Percentiles rank a stretch among this genome's conserved stretches.
Evolutionary conservation across 2,797 vertebrate genomes (phyloP).

Genomic region (Malacoraja senta): DNA sequence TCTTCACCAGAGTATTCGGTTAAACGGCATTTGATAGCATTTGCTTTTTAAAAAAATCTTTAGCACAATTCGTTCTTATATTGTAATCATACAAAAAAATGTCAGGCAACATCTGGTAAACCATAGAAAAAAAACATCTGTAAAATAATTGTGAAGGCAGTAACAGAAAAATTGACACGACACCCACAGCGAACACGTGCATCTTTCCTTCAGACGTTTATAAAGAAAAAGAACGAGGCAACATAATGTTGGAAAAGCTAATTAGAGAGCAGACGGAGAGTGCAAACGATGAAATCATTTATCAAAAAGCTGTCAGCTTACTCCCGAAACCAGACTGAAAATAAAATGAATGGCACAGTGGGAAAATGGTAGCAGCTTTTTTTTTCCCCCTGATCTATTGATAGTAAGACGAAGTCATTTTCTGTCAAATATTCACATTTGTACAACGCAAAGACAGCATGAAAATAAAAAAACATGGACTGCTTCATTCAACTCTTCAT

Average conservation of each 20-base stretch:
- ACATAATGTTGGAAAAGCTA: slow-evolving; percentile 18
- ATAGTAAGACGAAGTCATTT: neutral
- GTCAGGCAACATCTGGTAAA: neutral
- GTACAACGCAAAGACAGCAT: neutral
- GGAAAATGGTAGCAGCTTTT: neutral
- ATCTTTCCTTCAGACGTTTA: neutral
- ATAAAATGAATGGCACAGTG: neutral
- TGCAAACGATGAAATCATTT: slow-evolving; percentile 22
- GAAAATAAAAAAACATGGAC: slow-evolving; percentile 21
- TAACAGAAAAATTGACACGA: slow-evolving; percentile 21
- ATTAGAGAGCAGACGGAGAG: slow-evolving; percentile 25
- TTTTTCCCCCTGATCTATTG: neutral
- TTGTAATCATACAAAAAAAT: neutral
- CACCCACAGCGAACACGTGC: slow-evolving; percentile 27
- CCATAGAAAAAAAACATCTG: neutral
- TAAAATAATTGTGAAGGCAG: neutral
- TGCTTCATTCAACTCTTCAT: neutral
- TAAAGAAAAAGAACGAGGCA: neutral
- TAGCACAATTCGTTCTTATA: neutral
- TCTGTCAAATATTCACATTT: neutral
- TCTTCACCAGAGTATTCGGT: neutral
- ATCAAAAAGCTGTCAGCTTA: slow-evolving; percentile 20
- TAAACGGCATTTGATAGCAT: neutral
- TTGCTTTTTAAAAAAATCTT: no score
- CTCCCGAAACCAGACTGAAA: slow-evolving; percentile 28